Conservation (phyloP, 2,888 invertebrate species). For the Sinodicranocentrus sp. region DNA sequence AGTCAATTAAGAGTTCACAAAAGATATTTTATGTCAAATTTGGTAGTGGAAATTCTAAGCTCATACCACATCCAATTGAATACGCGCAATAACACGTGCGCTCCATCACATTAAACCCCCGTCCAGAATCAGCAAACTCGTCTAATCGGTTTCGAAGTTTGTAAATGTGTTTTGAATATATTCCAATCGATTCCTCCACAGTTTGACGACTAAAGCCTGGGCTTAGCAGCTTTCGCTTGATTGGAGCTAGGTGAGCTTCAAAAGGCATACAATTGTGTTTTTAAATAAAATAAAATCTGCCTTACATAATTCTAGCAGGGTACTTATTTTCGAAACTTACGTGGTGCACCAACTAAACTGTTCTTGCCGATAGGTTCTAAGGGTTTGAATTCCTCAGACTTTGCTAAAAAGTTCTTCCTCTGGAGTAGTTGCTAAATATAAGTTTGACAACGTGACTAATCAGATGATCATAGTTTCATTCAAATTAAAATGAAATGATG, state of each 20-base stretch:
- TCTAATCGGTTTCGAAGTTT: constrained; percentile 4
- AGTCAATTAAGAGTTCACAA: too few species aligned
- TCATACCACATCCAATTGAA: constrained; percentile 32
- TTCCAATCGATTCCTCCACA: constrained; percentile 15
- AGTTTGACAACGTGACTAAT: too few species aligned
- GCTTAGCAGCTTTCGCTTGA: constrained; percentile 4
- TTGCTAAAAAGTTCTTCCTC: constrained; percentile 12
- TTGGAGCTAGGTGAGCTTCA: constrained; percentile 5
- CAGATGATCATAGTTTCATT: too few species aligned
- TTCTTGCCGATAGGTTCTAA: not conserved
- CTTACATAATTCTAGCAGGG: too few species aligned
- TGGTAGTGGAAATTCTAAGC: too few species aligned
- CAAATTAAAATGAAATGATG: too few species aligned
- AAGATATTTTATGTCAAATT: too few species aligned
- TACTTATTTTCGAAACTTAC: constrained; percentile 20
- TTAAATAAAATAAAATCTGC: too few species aligned
- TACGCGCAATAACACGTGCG: not conserved
- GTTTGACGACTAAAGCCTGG: constrained; percentile 18
- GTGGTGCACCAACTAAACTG: constrained; percentile 21
- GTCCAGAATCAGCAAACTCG: not conserved
- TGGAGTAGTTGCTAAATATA: constrained; percentile 21
- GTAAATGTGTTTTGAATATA: constrained; percentile 7
- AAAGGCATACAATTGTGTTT: too few species aligned
- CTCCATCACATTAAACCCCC: constrained; percentile 1
- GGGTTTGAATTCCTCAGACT: constrained; percentile 40